A percentile compares a stretch with the other conserved stretches of the same genome.
These are phyloP conservation scores for Hydractinia echinata DNA, from an alignment of 30 jellyfish, hydroid and myxozoan genomes.

Conservation along the genomic window DNA sequence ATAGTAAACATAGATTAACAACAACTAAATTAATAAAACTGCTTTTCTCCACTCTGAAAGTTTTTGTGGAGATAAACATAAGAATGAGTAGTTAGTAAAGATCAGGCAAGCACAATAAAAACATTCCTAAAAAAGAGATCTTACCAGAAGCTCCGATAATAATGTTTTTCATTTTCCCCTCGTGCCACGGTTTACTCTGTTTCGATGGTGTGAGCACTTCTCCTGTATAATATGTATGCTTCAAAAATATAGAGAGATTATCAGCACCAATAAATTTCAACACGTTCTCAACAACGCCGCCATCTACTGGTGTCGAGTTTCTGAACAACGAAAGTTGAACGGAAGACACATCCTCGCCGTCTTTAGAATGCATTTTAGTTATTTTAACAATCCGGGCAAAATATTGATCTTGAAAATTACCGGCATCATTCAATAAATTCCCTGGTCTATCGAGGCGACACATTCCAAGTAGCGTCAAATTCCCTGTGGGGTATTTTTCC, in stretches of 20 bases:
- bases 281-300: constrained; percentile 2
- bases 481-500: background rate
- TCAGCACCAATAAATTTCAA: constrained; percentile 11
- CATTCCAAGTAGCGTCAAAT: background rate
- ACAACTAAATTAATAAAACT: too few relatives aligned
- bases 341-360: constrained; percentile 30
- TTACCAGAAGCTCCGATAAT: background rate
- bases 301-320: constrained; percentile 23
- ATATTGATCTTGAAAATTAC: background rate
- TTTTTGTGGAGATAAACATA: too few relatives aligned
- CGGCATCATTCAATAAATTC: background rate
- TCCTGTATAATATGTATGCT: constrained; percentile 19
- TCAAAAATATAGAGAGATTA: background rate
- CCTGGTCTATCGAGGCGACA: background rate
- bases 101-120: too few relatives aligned
- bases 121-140: background rate
- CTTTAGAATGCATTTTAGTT: background rate
- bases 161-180: constrained; percentile 15
- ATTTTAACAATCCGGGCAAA: background rate
- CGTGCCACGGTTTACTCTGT: constrained; percentile 17
- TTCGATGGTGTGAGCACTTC: background rate
- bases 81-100: too few relatives aligned
- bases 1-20: too few relatives aligned
- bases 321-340: background rate
- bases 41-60: too few relatives aligned